Evolutionary conservation across 2,888 invertebrate species (phyloP).

Genomic region (Epirrhoe alternata): DNA sequence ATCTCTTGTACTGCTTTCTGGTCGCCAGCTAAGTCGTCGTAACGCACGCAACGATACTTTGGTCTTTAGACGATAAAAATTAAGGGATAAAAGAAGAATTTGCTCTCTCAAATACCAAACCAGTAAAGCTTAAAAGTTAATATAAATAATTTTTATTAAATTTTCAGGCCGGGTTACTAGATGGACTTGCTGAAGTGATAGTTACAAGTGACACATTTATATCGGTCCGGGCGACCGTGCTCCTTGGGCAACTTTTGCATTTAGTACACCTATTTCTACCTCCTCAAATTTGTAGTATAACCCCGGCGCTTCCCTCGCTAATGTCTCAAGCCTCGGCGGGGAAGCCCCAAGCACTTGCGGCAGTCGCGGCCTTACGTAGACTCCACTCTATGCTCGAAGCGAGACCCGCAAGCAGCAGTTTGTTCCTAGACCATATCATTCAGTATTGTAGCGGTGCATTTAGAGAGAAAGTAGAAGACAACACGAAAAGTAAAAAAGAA

Average conservation of each 20-base stretch:
- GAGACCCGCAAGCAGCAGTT: slow-evolving; percentile 91
- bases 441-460: slow-evolving; percentile 83
- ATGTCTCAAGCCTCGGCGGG: slow-evolving; percentile 91
- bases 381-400: slow-evolving; percentile 92
- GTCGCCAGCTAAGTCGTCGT: too few species aligned
- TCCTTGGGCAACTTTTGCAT: slow-evolving; percentile 95
- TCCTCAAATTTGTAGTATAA: slow-evolving; percentile 90
- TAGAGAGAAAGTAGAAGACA: slow-evolving; percentile 63
- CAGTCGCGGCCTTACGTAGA: slow-evolving; percentile 91
- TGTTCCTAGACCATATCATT: slow-evolving; percentile 92
- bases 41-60: too few species aligned
- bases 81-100: too few species aligned
- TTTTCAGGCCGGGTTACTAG: slow-evolving; percentile 89
- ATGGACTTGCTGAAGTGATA: slow-evolving; percentile 96
- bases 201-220: slow-evolving; percentile 95
- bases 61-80: too few species aligned
- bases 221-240: slow-evolving; percentile 95
- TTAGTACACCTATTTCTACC: slow-evolving; percentile 94
- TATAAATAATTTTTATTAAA: slow-evolving; percentile 40
- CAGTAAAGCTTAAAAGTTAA: too few species aligned
- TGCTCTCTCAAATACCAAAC: too few species aligned
- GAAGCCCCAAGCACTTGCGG: slow-evolving; percentile 92
- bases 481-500: slow-evolving; percentile 70
- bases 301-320: slow-evolving; percentile 91
- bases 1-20: background rate